Evolutionary conservation across 2,888 invertebrate genomes (phyloP).

Genomic region (Calameuta pallipes): DNA sequence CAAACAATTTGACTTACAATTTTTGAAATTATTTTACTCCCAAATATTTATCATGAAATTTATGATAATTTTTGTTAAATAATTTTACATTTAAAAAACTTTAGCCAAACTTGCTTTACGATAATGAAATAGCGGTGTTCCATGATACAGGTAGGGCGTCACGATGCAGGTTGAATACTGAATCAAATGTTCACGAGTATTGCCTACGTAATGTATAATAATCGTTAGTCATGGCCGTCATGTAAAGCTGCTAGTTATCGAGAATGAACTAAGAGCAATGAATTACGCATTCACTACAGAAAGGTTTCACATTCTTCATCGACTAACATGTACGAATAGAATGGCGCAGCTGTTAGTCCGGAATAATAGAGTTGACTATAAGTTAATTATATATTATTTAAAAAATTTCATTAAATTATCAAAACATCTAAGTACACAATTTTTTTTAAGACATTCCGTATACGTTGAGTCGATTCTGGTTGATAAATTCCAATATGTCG

Average conservation of each 20-base stretch:
- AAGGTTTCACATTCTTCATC: background rate
- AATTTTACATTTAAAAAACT: background rate
- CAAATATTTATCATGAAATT: background rate
- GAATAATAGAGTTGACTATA: background rate
- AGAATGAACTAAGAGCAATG: background rate
- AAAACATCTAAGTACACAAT: background rate
- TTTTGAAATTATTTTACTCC: background rate
- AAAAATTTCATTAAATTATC: background rate
- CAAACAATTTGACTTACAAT: background rate
- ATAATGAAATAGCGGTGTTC: background rate
- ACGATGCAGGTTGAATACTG: background rate
- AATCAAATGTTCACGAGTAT: background rate
- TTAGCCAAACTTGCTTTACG: background rate
- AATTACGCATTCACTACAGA: background rate
- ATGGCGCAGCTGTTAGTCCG: background rate
- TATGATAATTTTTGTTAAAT: background rate
- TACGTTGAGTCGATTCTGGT: background rate
- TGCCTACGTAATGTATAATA: background rate
- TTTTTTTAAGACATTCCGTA: background rate
- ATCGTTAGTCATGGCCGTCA: background rate
- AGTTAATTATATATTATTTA: background rate
- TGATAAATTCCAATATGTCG: background rate
- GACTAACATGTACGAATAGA: background rate
- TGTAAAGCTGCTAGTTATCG: background rate
- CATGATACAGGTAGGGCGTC: background rate